Evolutionary conservation across 2,888 invertebrate species (phyloP), one percentile per base, ranked within the genome.

Genomic region (Dendrolimus pini): DNA sequence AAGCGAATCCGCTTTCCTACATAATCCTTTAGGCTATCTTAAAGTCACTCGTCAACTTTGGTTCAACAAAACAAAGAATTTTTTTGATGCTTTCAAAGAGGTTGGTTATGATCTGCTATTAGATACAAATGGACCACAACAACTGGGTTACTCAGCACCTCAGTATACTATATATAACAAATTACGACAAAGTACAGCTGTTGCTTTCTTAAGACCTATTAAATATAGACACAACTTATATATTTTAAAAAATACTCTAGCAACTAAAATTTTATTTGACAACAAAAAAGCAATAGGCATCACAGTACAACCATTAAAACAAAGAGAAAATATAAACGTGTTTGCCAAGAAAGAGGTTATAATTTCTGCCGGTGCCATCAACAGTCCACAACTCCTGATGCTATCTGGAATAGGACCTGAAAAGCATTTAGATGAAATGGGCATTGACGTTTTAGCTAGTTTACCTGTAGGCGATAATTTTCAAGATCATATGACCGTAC

Each of bases 361-460:
- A 54, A 42, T 82, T 9, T 80, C 79, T 10, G 80, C 77, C 13
- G 83, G 83, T 8, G 64, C 75, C 12, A 63, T 78, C 0, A 76
- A 74, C 42, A 76, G 72, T 54, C 78, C 82, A n/a, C 72, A 81
- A 61, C 55, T 83, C 10, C 56, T 83, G 10, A 79, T 83, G 79
- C 54, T 77, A 7, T 82, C 81, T 0, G 81, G 82, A 3, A 67
- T 83, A 9, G 82, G 82, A 3, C 81, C 77, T 8, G 69, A 61
- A 13, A 56, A 70, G 0, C 71, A 81, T 65, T 65, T 82, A 8
- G 41, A 61, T 2, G 65, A 71, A 47, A 62, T 70, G n/a, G 64
- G 67, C 9, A 79, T 82, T 9, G 47, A 66, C 12, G 66, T 72
- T 0, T 42, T 75, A 3, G 55, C 71, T 7, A 64, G 81, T 61